Percentiles rank a stretch among this genome's conserved stretches.
Conservation (phyloP, 2,888 invertebrate genomes). For the Elmis aenea region DNA sequence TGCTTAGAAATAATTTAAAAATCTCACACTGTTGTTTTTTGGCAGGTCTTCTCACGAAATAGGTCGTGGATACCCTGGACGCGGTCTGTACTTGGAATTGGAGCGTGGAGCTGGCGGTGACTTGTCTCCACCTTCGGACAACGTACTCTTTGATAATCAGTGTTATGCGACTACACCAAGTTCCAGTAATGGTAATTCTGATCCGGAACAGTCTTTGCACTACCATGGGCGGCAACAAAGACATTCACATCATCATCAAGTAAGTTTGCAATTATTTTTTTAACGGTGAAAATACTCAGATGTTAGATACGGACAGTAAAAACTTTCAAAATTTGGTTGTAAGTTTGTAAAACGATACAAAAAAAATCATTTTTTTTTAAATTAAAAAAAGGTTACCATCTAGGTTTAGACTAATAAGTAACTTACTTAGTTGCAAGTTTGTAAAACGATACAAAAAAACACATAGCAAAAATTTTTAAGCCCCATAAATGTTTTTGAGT, state of each 20-base stretch:
- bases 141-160: slow-evolving; percentile 91
- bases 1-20: background rate
- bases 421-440: too few relatives aligned
- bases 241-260: slow-evolving; percentile 62
- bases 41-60: slow-evolving; percentile 68
- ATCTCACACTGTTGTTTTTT: background rate
- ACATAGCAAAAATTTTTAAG: too few relatives aligned
- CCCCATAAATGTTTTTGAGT: too few relatives aligned
- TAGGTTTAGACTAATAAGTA: too few relatives aligned
- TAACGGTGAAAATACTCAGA: too few relatives aligned
- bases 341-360: too few relatives aligned
- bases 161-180: slow-evolving; percentile 93
- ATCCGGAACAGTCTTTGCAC: slow-evolving; percentile 69
- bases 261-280: slow-evolving; percentile 38
- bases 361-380: too few relatives aligned
- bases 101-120: slow-evolving; percentile 60
- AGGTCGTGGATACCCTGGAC: slow-evolving; percentile 65
- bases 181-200: slow-evolving; percentile 88
- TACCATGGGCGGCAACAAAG: slow-evolving; percentile 55
- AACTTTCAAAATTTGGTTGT: too few relatives aligned
- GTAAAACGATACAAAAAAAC: too few relatives aligned
- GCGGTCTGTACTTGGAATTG: slow-evolving; percentile 73
- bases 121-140: slow-evolving; percentile 84
- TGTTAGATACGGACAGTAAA: too few relatives aligned
- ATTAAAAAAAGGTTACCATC: too few relatives aligned